Base-by-base conservation (phyloP, 2,113 vertebrate genomes). In the Ammospiza nelsoni region DNA sequence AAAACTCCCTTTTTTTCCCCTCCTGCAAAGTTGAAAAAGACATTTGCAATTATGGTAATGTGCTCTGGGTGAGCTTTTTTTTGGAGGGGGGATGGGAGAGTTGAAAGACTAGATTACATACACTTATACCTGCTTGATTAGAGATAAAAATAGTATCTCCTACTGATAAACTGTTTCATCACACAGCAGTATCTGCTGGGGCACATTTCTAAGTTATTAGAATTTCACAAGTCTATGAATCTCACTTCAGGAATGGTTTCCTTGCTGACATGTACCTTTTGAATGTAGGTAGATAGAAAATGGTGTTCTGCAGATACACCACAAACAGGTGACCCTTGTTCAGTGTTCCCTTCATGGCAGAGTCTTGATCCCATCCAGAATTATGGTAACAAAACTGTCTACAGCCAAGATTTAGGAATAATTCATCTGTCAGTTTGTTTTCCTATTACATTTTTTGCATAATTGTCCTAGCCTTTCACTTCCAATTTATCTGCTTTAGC, bases 71-170 rank as follows among this genome's bases (percentile, higher is more conserved):
- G 76, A 72, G 68, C 5, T 54, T 79, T 61, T 61, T 43, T 44
- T 43, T 1, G 2, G 8, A 22, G 2, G 22, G 15, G 28, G 20
- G 37, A 19, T 5, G 59, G 24, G 63, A 61, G 41, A 66, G 33
- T 54, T 83, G 63, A 92, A 91, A 69, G 74, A 58, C 55, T 76
- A 73, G 75, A 96, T 95, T 96, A 49, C 51, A 49, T 78, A 52
- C 86, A 92, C 76, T 95, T 94, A 57, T 21, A 96, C 80, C 75
- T 90, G 75, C 95, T 96, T 96, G 94, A 94, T 95, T 94, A 93
- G 65, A 90, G 92, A 92, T 67, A 92, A 92, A 96, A 96, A 92
- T 88, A 92, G 72, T 85, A 55, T 95, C 59, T 95, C 88, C 83
- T 88, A 63, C 94, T 96, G 95, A 86, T 62, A 84, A 88, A 90